These are phyloP conservation scores for Dryobates pubescens DNA, from an alignment of 2,797 vertebrate species.

Conservation along the genomic window DNA sequence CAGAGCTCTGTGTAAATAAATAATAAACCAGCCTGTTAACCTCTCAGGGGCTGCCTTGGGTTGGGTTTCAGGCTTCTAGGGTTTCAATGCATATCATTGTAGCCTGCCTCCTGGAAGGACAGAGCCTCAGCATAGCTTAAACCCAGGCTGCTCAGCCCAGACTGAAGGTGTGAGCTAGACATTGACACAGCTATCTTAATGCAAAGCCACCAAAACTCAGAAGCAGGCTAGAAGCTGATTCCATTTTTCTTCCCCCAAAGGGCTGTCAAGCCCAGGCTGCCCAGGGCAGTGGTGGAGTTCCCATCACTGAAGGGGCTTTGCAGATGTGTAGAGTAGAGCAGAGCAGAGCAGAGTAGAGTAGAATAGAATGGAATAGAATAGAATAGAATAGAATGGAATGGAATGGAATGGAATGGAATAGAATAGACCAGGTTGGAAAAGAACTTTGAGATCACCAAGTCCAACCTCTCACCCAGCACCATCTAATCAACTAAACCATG, in stretches of 20 bases:
- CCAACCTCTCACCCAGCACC: no score
- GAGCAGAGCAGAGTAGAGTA: no score
- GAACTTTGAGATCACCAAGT: no score
- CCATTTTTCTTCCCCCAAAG: not conserved
- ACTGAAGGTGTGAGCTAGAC: not conserved
- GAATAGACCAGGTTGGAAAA: no score
- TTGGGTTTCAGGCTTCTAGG: conserved; percentile 81
- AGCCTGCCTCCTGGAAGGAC: not conserved
- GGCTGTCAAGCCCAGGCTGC: no score
- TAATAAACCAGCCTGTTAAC: conserved; percentile 76
- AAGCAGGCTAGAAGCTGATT: not conserved
- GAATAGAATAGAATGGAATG: no score
- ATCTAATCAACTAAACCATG: no score
- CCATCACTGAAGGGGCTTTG: no score
- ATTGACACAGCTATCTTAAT: not conserved
- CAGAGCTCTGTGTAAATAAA: conserved; percentile 79
- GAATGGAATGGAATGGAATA: no score
- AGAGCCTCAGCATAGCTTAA: not conserved
- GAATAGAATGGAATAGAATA: no score
- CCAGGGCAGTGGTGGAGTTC: no score
- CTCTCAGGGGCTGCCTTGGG: conserved; percentile 61
- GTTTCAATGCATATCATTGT: conserved; percentile 71
- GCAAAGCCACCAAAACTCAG: not conserved
- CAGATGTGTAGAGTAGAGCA: no score
- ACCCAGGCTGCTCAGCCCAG: not conserved